Percentiles rank a stretch among this genome's conserved stretches.
These are phyloP conservation scores for Pasiphila rectangulata DNA, from an alignment of 2,888 invertebrate genomes.

Conservation along the genomic window DNA sequence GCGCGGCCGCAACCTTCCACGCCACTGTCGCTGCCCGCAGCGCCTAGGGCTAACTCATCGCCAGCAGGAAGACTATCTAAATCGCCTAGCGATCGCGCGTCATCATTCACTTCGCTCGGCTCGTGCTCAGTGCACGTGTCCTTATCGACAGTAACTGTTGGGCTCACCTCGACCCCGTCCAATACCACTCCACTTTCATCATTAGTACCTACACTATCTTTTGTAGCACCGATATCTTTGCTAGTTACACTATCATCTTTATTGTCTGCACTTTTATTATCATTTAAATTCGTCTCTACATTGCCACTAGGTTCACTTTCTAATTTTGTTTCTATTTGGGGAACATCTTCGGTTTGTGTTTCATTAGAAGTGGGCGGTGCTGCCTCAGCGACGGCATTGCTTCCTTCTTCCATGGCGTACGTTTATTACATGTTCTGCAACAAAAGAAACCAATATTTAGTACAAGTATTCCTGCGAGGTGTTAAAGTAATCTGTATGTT, in stretches of 20 bases:
- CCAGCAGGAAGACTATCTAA: constrained; percentile 70
- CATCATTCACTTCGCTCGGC: constrained; percentile 62
- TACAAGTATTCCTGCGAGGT: constrained; percentile 20
- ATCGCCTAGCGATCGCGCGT: constrained; percentile 67
- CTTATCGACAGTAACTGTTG: constrained; percentile 39
- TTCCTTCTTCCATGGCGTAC: constrained; percentile 65
- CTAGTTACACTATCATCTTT: constrained; percentile 36
- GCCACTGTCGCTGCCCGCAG: constrained; percentile 90
- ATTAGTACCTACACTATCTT: constrained; percentile 45
- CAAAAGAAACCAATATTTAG: constrained; percentile 44
- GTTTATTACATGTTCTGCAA: constrained; percentile 74
- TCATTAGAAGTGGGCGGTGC: constrained; percentile 41
- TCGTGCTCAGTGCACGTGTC: constrained; percentile 55
- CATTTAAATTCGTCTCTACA: constrained; percentile 29
- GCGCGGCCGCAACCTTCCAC: constrained; percentile 88
- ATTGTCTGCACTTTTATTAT: constrained; percentile 46
- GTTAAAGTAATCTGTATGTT: constrained; percentile 49
- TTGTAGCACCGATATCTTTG: constrained; percentile 39
- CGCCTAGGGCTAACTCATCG: constrained; percentile 64
- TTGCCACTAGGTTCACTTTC: constrained; percentile 36
- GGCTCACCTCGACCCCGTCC: constrained; percentile 41
- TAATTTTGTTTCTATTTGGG: constrained; percentile 38
- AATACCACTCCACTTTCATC: constrained; percentile 30
- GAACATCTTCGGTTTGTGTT: constrained; percentile 42
- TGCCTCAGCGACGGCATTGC: constrained; percentile 44